Evolutionary conservation across 2,888 invertebrate genomes (phyloP).

Genomic region (Megaustenia siamemsis): DNA sequence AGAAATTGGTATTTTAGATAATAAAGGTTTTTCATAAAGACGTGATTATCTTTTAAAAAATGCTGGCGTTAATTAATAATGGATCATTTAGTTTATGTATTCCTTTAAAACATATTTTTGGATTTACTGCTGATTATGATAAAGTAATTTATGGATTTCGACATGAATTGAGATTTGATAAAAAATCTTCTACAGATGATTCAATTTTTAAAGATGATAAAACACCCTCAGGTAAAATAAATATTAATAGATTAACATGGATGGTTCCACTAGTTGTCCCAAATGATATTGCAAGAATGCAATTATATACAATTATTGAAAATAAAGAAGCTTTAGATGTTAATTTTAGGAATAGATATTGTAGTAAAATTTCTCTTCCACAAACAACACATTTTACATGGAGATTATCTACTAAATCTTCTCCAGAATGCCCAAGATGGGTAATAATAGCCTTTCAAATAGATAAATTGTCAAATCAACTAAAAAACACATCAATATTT

Average conservation of each 20-base stretch:
- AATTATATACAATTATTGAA: conserved; percentile 9
- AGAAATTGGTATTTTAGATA: too few species aligned
- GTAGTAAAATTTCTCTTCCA: not conserved
- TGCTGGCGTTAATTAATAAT: too few species aligned
- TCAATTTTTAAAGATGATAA: not conserved
- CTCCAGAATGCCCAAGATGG: conserved; percentile 29
- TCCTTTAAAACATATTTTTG: conserved; percentile 35
- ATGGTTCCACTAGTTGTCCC: not conserved
- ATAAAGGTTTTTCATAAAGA: too few species aligned
- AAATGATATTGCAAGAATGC: not conserved
- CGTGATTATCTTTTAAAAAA: too few species aligned
- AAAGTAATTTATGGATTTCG: conserved; percentile 23
- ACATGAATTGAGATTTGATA: not conserved
- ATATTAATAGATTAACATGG: conserved; percentile 2
- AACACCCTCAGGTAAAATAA: not conserved
- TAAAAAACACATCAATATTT: conserved; percentile 6
- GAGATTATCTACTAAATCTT: not conserved
- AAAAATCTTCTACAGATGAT: conserved; percentile 16
- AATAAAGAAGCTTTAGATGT: not conserved
- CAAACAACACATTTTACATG: conserved; percentile 4
- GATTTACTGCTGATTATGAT: conserved; percentile 31
- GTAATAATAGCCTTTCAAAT: conserved; percentile 36
- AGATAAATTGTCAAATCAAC: not conserved
- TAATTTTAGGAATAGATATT: not conserved
- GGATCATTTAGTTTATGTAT: conserved; percentile 4